Evolutionary conservation across 2,113 vertebrate species (phyloP), one percentile per base, ranked within the genome.

Genomic region (Rafetus swinhoei): DNA sequence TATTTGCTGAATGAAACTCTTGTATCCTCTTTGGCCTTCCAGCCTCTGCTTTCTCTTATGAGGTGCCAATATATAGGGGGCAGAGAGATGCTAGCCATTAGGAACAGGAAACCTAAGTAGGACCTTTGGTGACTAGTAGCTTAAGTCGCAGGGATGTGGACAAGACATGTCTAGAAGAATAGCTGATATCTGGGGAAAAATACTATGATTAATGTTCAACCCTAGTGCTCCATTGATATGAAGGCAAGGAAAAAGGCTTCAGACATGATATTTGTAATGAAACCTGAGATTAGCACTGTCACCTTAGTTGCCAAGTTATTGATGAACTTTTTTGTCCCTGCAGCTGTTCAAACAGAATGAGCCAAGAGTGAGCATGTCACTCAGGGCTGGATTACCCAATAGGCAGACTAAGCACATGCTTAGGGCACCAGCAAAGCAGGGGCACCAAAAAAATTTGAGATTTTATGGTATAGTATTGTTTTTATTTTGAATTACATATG

Each of bases 11-110:
- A 81, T 60, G 54, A 86, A n/a, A 14, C 13, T 5, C 0, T 83
- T 76, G 74, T 89, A 0, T 0, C n/a, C 84, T 94, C 60, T 39
- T 89, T 93, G 93, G 79, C 19, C 52, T 92, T 94, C n/a, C 84
- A 89, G 0, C 52, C 88, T 35, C 32, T 65, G 69, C 59, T 85
- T 93, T 91, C 86, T 83, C 22, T 13, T 90, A 35, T 72, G 18
- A 18, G 10, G 1, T 35, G 12, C 29, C 27, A 65, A 35, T 72
- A 35, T 35, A 16, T 72, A 76, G 69, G 54, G 50, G 39, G 60
- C 3, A 88, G 82, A 93, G 93, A 90, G 13, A 82, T 9, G 6
- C 52, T 87, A 52, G 55, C 54, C 86, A 0, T 9, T 55, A 85
- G 65, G 59, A 77, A 77, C 11, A 45, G 39, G 35, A 24, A 74